Conservation (phyloP, 2,113 vertebrate genomes). For the Spea bombifrons region DNA sequence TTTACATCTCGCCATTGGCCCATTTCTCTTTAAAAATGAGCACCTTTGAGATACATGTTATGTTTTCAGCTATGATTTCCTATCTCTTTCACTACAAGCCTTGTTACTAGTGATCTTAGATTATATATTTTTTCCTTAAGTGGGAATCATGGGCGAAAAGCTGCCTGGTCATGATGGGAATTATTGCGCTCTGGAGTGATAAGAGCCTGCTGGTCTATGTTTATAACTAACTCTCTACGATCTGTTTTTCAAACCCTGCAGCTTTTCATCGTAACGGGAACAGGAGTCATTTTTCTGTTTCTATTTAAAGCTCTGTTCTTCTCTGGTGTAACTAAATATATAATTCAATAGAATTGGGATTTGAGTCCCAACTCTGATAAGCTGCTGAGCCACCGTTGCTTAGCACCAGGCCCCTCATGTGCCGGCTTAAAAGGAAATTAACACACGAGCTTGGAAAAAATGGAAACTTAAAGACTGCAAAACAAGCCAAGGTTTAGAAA, state of each 20-base stretch:
- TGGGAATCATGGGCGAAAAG: too few relatives aligned
- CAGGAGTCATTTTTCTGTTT: slow-evolving; percentile 38
- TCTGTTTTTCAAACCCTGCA: slow-evolving; percentile 20
- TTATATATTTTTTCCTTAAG: too few relatives aligned
- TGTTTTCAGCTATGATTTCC: too few relatives aligned
- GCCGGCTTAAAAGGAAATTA: slow-evolving; percentile 14
- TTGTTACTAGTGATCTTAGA: too few relatives aligned
- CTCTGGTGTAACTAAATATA: slow-evolving; percentile 48
- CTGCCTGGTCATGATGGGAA: too few relatives aligned
- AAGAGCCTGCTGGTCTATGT: too few relatives aligned
- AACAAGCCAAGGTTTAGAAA: slow-evolving; percentile 26
- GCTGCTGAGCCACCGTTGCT: slow-evolving; percentile 24
- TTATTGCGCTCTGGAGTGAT: too few relatives aligned
- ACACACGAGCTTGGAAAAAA: slow-evolving; percentile 27
- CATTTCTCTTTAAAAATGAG: too few relatives aligned
- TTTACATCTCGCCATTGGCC: too few relatives aligned
- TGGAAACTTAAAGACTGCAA: neutral
- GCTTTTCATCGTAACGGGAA: slow-evolving; percentile 27
- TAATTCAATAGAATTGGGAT: slow-evolving; percentile 49
- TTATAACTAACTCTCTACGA: neutral
- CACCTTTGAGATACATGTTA: too few relatives aligned
- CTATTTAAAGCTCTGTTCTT: slow-evolving; percentile 40
- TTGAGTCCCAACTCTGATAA: slow-evolving; percentile 33
- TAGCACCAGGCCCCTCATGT: slow-evolving; percentile 36
- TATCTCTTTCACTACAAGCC: too few relatives aligned